Evolutionary conservation across 2,113 vertebrate species (phyloP).

Genomic region (Actenoides lindsayi): DNA sequence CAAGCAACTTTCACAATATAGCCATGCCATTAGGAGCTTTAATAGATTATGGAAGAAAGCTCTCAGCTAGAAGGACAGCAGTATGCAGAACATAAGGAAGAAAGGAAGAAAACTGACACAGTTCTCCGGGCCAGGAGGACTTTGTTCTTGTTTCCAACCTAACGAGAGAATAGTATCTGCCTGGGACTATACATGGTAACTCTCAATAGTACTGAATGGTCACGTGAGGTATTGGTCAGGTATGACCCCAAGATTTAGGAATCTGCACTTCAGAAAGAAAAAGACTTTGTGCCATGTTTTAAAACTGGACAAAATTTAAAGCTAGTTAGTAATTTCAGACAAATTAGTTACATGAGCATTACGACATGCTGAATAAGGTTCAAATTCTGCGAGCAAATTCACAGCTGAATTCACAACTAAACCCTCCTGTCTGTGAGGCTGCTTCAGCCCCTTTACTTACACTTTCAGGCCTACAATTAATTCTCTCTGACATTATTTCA

Average conservation of each 20-base stretch:
- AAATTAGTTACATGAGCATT: background rate
- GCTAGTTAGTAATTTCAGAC: background rate
- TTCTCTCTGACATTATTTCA: background rate
- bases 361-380: background rate
- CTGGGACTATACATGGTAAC: background rate
- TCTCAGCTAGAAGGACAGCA: background rate
- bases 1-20: background rate
- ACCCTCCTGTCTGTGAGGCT: background rate
- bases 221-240: background rate
- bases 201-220: accelerated
- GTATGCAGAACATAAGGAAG: background rate
- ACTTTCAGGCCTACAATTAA: background rate
- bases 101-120: background rate
- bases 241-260: background rate
- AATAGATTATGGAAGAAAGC: background rate
- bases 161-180: background rate
- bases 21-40: background rate
- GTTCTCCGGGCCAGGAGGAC: background rate
- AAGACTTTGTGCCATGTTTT: background rate
- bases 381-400: background rate
- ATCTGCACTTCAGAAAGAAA: background rate
- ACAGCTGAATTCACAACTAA: background rate
- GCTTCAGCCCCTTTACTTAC: background rate
- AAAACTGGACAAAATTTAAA: background rate
- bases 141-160: background rate